These are phyloP conservation scores for Xyrauchen texanus DNA, from an alignment of 2,113 vertebrate species.

Conservation along the genomic window DNA sequence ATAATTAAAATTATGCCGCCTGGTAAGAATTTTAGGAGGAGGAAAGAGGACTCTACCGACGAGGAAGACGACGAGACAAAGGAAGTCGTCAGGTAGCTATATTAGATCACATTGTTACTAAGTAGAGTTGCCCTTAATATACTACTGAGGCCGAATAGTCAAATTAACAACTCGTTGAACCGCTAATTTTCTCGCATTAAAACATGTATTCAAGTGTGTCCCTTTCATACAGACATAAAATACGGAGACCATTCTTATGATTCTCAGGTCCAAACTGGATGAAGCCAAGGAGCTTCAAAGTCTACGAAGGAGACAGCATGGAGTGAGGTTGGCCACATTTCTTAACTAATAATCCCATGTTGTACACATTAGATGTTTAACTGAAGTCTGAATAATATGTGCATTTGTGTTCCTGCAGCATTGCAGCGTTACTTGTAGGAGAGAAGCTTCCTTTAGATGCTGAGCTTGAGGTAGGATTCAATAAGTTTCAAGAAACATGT, in stretches of 20 bases:
- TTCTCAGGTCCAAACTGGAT: slow-evolving; percentile 84
- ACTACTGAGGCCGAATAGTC: too few species aligned
- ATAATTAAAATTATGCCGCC: slow-evolving; percentile 68
- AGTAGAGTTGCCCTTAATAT: too few species aligned
- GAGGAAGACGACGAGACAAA: slow-evolving; percentile 83
- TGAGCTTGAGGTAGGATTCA: slow-evolving; percentile 70
- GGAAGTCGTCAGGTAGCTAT: slow-evolving; percentile 83
- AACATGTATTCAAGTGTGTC: not conserved
- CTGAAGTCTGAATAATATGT: not conserved
- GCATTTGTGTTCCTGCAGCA: slow-evolving; percentile 66
- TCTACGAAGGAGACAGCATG: slow-evolving; percentile 85
- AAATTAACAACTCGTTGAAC: too few species aligned
- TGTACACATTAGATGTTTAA: not conserved
- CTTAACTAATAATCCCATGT: too few species aligned
- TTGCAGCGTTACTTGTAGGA: slow-evolving; percentile 87
- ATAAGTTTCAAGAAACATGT: not conserved
- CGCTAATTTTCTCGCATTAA: too few species aligned
- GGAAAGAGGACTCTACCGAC: slow-evolving; percentile 71
- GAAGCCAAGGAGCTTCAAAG: slow-evolving; percentile 95
- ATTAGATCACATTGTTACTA: not conserved
- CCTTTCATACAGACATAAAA: not conserved
- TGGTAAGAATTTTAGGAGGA: slow-evolving; percentile 78
- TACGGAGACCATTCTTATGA: not conserved
- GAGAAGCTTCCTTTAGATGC: slow-evolving; percentile 82
- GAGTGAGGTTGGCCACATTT: slow-evolving; percentile 82